phyloP scores from a whole-genome alignment of 2,888 invertebrate species.

The Drosophila picticornis region DNA sequence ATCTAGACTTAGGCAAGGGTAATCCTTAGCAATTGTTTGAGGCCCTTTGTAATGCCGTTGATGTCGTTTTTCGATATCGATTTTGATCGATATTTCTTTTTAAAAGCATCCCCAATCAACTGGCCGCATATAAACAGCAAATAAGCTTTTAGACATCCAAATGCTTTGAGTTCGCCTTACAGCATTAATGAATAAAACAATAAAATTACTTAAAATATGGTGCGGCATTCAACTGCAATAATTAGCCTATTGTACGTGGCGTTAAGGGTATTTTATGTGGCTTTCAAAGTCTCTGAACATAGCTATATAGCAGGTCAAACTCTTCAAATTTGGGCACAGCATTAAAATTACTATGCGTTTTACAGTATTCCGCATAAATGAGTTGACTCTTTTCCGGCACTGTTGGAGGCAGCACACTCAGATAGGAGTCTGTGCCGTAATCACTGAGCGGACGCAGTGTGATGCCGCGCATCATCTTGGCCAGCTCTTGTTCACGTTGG shows the following conservation, averaged over 20 bases:
- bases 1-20: neutral
- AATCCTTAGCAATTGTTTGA: neutral
- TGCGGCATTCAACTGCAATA: neutral
- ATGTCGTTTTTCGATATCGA: no score
- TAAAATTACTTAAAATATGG: neutral
- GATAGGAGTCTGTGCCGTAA: slow-evolving; percentile 81
- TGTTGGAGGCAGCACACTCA: slow-evolving; percentile 80
- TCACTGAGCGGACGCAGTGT: slow-evolving; percentile 78
- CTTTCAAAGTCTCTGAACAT: slow-evolving; percentile 71
- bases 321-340: slow-evolving; percentile 80
- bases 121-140: neutral
- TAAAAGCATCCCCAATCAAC: neutral
- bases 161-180: neutral
- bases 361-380: slow-evolving; percentile 83
- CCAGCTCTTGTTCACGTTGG: slow-evolving; percentile 74
- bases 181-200: neutral
- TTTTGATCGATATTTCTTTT: neutral
- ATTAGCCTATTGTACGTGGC: neutral
- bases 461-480: slow-evolving; percentile 76
- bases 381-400: slow-evolving; percentile 78
- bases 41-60: neutral
- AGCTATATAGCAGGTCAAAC: slow-evolving; percentile 72
- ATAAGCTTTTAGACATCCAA: neutral
- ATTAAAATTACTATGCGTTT: slow-evolving; percentile 76
- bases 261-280: neutral